These are phyloP conservation scores for Zhuqinia jingwanae DNA, from an alignment of 2,888 invertebrate genomes.

Conservation along the genomic window DNA sequence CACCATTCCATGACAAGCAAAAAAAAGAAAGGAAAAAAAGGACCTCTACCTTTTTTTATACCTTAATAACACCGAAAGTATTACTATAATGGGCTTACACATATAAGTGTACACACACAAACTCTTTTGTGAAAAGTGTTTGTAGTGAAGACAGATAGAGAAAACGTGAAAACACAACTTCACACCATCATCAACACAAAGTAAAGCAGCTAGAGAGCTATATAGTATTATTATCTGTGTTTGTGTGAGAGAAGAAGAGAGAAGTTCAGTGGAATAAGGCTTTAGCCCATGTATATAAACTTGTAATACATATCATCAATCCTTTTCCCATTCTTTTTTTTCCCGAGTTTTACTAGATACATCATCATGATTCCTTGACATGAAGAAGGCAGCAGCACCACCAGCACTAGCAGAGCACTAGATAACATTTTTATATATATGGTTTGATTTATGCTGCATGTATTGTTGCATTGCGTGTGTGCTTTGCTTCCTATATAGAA, in stretches of 20 bases:
- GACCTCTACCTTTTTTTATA: conserved; percentile 28
- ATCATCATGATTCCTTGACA: conserved; percentile 33
- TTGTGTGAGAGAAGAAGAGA: not conserved
- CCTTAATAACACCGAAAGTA: not conserved
- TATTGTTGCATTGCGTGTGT: not conserved
- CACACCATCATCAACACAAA: conserved; percentile 44
- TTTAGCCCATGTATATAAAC: conserved; percentile 33
- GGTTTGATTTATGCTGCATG: not conserved
- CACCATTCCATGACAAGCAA: conserved; percentile 32
- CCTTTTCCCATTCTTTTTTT: conserved; percentile 24
- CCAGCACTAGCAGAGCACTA: not conserved
- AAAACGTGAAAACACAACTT: conserved; percentile 62
- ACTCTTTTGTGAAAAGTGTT: conserved; percentile 42
- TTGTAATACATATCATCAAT: conserved; percentile 48
- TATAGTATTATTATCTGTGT: not conserved
- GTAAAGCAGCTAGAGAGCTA: not conserved
- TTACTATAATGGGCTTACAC: conserved; percentile 6
- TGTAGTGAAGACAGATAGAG: conserved; percentile 37
- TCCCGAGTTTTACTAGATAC: conserved; percentile 17
- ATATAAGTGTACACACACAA: no score
- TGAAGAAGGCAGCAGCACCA: conserved; percentile 15
- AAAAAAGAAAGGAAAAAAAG: conserved; percentile 6
- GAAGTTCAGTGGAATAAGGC: conserved; percentile 9
- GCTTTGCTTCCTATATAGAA: not conserved
- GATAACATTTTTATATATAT: not conserved